Percentiles rank a stretch among this genome's conserved stretches.
phyloP scores from a whole-genome alignment of 2,888 invertebrate genomes.

The Psylliodes chrysocephalus region DNA sequence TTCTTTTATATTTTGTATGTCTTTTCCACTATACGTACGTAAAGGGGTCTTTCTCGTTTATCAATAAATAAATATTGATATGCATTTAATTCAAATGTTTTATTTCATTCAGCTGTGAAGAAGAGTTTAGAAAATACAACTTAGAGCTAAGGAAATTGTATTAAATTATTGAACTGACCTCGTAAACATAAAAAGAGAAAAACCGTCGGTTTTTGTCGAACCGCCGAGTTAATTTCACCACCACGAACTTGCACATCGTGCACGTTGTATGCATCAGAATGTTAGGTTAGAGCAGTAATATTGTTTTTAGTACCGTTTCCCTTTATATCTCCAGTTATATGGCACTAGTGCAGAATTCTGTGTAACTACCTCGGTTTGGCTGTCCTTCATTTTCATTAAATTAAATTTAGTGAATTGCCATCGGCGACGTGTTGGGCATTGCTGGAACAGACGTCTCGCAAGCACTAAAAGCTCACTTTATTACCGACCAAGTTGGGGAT shows the following conservation, averaged over 20 bases:
- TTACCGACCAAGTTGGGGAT: conserved; percentile 41
- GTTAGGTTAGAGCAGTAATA: conserved; percentile 22
- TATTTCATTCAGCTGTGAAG: too few species aligned
- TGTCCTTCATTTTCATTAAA: conserved; percentile 47
- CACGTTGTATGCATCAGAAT: conserved; percentile 21
- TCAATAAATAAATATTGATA: too few species aligned
- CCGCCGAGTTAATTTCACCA: background rate
- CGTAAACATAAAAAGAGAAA: too few species aligned
- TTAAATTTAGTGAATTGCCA: conserved; percentile 51
- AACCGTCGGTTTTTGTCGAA: background rate
- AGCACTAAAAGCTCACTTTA: conserved; percentile 49
- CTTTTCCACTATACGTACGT: too few species aligned
- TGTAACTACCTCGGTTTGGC: conserved; percentile 30
- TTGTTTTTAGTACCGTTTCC: conserved; percentile 30
- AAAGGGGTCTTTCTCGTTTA: too few species aligned
- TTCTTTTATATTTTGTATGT: too few species aligned
- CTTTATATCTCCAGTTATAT: conserved; percentile 27
- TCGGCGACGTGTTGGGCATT: conserved; percentile 48
- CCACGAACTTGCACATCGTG: background rate
- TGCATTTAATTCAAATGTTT: too few species aligned
- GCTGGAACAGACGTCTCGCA: conserved; percentile 47
- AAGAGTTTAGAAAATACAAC: too few species aligned
- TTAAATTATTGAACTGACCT: too few species aligned
- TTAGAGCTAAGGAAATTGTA: too few species aligned
- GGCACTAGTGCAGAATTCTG: conserved; percentile 26